Base-by-base conservation (phyloP, 1,140 invertebrate species). In the Lordiphosa mommai region DNA sequence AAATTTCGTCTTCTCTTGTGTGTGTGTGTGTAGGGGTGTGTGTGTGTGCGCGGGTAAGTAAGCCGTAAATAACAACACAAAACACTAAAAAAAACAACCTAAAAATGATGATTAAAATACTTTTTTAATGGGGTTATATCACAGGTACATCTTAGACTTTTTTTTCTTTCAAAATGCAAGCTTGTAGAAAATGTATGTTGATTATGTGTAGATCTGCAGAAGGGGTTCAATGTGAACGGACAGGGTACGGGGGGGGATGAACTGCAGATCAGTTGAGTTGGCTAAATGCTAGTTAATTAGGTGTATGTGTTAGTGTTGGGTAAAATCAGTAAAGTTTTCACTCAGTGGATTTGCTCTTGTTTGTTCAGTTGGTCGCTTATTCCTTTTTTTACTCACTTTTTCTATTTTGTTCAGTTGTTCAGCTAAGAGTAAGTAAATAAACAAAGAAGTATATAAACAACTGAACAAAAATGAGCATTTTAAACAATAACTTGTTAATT, bases 91-190 rank as follows among this genome's bases (percentile, higher is more conserved):
- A 61, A 52, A 33, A 40, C 59, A 64, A 57, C 61, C 49, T 51
- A 47, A 47, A 55, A 52, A 59, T 43, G 68, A 36, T 66, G 10
- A 61, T 82, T 82, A 59, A 80, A 80, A 82, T 80, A 80, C 76
- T 80, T 71, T 76, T 80, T 71, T 76, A 82, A 71, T 71, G 77
- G 76, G 76, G 64, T 77, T 82, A 82, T 82, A 82, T 82, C 77
- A 82, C 77, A 82, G 77, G 77, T 82, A 82, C 77, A 82, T 82
- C 84, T 82, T 85, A 64, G 79, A 84, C 77, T 82, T 72, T 68
- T 53, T 53, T 63, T 50, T 79, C 79, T 67, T 71, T 80, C 77
- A 71, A 82, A 82, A 82, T 84, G 76, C 63, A 77, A 77, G 59
- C 73, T 84, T 84, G 72, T 80, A 84, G 63, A 77, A 82, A 84